Evolutionary conservation across 2,888 invertebrate genomes (phyloP).

Genomic region (Polyommatus iphigenia): DNA sequence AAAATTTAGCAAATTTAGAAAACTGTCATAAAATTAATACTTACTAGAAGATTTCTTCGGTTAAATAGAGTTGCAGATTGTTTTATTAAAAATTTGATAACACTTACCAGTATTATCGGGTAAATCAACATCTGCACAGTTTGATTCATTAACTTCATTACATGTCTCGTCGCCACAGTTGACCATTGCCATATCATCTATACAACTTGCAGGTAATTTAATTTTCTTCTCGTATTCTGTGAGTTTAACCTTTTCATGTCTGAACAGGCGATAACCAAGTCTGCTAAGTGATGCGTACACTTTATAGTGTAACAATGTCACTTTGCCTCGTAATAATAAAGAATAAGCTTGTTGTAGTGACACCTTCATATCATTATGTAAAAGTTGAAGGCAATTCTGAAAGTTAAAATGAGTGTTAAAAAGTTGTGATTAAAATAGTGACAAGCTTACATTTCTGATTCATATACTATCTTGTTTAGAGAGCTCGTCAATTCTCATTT

Average conservation of each 20-base stretch:
- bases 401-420: constrained; percentile 41
- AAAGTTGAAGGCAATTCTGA: constrained; percentile 82
- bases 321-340: constrained; percentile 63
- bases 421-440: too few species aligned
- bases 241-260: constrained; percentile 51
- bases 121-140: not conserved
- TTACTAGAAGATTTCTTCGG: too few species aligned
- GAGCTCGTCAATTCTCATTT: too few species aligned
- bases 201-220: not conserved
- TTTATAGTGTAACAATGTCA: constrained; percentile 75
- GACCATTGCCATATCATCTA: not conserved
- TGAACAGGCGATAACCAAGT: constrained; percentile 78
- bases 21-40: too few species aligned
- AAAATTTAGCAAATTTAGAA: too few species aligned
- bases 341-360: constrained; percentile 84
- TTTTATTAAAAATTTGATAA: not conserved
- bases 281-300: constrained; percentile 81
- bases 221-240: constrained; percentile 30
- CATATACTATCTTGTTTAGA: too few species aligned
- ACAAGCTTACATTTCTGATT: too few species aligned
- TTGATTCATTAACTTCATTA: not conserved
- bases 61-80: too few species aligned
- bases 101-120: not conserved
- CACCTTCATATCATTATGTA: constrained; percentile 77
- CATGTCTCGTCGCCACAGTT: not conserved